Evolutionary conservation across 2,113 vertebrate genomes (phyloP), one percentile per base, ranked within the genome.

Genomic region (Rhabdornis inornatus): DNA sequence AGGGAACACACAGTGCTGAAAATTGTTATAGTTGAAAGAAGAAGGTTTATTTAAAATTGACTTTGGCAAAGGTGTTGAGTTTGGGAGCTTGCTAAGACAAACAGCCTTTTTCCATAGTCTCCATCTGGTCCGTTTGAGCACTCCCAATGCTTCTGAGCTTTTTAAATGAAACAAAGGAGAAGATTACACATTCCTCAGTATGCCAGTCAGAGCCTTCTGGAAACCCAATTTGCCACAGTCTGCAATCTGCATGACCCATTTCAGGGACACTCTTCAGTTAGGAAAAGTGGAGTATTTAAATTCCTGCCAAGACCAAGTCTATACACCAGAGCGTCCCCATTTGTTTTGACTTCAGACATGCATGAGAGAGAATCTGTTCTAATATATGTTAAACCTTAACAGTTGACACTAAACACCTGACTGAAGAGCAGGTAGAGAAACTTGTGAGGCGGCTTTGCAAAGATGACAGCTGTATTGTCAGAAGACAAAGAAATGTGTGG

Each of bases 11-110:
- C 14, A 45, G 28, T 31, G 30, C 23, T 55, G n/a, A 56, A 70
- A 92, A 78, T 27, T 25, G 12, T 27, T 25, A n/a, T 66, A 70
- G 47, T 11, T 63, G 47, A 92, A 74, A 68, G 60, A 30, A 33
- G 1, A 33, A 9, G 3, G 0, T 2, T 3, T 50, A 50, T 68
- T 59, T 21, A 0, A 6, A 83, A n/a, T 24, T 35, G 1, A 31
- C 30, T 74, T 86, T 27, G 18, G 20, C 64, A 65, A 74, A 75
- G 20, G 50, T n/a, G 52, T 10, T 23, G 14, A 37, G 21, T 50
- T 63, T 68, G 11, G 13, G 56, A 13, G 15, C 30, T 66, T 89
- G 60, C n/a, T 82, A 66, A 66, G 16, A 42, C 15, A 61, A 74
- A 28, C 19, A 53, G 10, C 19, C 17, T 55, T 55, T 44, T 66